These are phyloP conservation scores for Lepidostoma basale DNA, from an alignment of 1,140 invertebrate genomes.

Conservation along the genomic window DNA sequence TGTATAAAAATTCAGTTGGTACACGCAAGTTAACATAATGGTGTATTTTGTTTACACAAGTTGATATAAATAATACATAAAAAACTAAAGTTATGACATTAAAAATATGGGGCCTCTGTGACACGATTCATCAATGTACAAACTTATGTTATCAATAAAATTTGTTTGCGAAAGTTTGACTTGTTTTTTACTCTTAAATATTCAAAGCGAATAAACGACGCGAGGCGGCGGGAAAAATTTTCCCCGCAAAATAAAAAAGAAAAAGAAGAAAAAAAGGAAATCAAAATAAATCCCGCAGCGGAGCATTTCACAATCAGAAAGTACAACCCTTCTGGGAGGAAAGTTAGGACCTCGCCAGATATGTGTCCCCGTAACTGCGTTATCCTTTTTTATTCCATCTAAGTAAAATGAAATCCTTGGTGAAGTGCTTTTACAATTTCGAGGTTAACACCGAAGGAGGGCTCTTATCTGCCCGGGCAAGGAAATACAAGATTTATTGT, in stretches of 20 bases:
- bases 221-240: background rate
- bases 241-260: background rate
- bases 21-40: too few species aligned
- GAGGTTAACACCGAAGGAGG: background rate
- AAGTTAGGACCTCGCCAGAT: constrained; percentile 19
- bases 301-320: constrained; percentile 40
- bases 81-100: too few species aligned
- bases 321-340: constrained; percentile 27
- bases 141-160: too few species aligned
- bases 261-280: constrained; percentile 22
- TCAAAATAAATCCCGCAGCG: constrained; percentile 41
- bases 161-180: too few species aligned
- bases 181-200: too few species aligned
- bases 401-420: constrained; percentile 16
- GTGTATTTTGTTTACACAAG: too few species aligned
- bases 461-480: background rate
- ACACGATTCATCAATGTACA: too few species aligned
- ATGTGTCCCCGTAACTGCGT: constrained; percentile 6
- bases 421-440: constrained; percentile 7
- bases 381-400: constrained; percentile 20
- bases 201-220: background rate
- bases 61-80: too few species aligned
- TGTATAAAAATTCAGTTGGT: too few species aligned
- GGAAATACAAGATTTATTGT: constrained; percentile 20
- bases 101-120: too few species aligned